Percentiles rank a stretch among this genome's conserved stretches.
These are phyloP conservation scores for Diceros bicornis DNA, from an alignment of 2,797 vertebrate species.

Conservation along the genomic window DNA sequence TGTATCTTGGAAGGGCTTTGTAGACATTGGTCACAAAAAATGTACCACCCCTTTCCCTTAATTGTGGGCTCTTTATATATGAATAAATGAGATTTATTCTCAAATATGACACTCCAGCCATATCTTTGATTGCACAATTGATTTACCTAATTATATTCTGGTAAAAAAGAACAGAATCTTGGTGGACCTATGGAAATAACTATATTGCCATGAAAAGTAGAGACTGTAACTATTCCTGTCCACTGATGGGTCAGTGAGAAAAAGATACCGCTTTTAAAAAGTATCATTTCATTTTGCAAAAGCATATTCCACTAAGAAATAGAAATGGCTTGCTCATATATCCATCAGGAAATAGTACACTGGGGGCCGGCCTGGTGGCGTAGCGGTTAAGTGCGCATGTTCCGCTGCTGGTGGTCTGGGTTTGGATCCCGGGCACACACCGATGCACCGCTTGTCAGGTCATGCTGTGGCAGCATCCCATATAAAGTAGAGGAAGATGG, in stretches of 20 bases:
- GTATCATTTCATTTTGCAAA: not conserved
- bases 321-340: not conserved
- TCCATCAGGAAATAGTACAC: not conserved
- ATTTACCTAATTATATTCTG: slow-evolving; percentile 1
- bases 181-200: not conserved
- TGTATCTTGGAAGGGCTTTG: not conserved
- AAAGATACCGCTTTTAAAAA: not conserved
- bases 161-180: not conserved
- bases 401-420: too few relatives aligned
- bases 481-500: too few relatives aligned
- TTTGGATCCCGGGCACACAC: not conserved
- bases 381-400: too few relatives aligned
- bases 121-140: not conserved
- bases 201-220: not conserved
- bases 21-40: not conserved
- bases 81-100: not conserved
- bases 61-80: not conserved
- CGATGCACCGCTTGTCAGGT: too few relatives aligned
- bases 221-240: not conserved
- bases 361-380: too few relatives aligned
- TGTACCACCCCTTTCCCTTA: not conserved
- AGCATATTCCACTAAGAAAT: not conserved
- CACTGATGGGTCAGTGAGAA: not conserved
- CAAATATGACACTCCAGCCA: not conserved
- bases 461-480: too few relatives aligned